Percentiles rank a stretch among this genome's conserved stretches.
Conservation (phyloP, 2,797 vertebrate genomes). For the Mormyrops attenuatus region DNA sequence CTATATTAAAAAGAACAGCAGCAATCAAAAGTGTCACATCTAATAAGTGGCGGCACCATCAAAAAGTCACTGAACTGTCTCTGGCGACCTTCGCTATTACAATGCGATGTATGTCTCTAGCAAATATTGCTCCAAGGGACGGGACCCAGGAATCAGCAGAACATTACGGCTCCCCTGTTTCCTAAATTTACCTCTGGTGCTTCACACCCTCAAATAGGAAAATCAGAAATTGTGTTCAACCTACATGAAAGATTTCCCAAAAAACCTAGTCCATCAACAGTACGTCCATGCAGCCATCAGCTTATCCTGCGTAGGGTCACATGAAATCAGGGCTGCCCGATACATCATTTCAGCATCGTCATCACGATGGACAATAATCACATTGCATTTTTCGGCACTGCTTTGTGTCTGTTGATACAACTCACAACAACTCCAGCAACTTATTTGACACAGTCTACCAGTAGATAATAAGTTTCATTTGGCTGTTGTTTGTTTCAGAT, state of each 20-base stretch:
- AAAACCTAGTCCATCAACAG: background rate
- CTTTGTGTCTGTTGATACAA: background rate
- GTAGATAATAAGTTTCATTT: background rate
- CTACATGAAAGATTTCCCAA: background rate
- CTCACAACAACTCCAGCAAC: background rate
- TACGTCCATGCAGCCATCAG: background rate
- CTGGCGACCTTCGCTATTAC: conserved; percentile 43
- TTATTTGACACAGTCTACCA: background rate
- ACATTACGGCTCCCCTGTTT: background rate
- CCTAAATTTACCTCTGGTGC: background rate
- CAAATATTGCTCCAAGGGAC: background rate
- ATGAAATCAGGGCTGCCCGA: background rate
- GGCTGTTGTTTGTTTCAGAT: background rate
- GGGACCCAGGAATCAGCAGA: background rate
- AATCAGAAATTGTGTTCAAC: background rate
- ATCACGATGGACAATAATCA: background rate
- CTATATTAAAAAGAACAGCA: conserved; percentile 53
- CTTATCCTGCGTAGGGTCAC: background rate
- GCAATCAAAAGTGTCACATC: conserved; percentile 51
- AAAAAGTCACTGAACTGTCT: conserved; percentile 39
- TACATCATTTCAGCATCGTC: background rate
- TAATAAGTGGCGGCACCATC: conserved; percentile 50
- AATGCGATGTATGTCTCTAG: background rate
- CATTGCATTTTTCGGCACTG: background rate
- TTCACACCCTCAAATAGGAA: background rate